Conservation (phyloP, 2,113 vertebrate genomes). For the Chaetura pelagica region DNA sequence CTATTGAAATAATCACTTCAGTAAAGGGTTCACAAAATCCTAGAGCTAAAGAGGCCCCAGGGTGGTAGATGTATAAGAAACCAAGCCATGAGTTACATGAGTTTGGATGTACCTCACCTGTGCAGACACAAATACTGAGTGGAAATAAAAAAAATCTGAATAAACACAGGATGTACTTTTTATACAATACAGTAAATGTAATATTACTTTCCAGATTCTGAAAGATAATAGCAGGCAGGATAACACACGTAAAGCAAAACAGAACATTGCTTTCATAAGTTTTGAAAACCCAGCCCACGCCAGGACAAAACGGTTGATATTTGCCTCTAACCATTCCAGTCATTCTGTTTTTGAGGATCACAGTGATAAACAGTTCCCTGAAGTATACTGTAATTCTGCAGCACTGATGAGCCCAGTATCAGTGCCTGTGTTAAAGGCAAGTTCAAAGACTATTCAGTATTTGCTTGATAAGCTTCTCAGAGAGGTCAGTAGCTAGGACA, state of each 20-base stretch:
- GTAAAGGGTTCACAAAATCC: background rate
- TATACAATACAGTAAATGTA: background rate
- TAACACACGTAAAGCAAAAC: background rate
- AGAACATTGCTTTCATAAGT: slow-evolving; percentile 25
- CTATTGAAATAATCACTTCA: background rate
- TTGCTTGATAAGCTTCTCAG: slow-evolving; percentile 48
- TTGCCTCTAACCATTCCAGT: slow-evolving; percentile 37
- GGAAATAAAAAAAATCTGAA: background rate
- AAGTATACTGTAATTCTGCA: slow-evolving; percentile 41
- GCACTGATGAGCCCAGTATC: slow-evolving; percentile 51
- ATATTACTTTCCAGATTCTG: background rate
- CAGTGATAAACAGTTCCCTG: slow-evolving; percentile 64
- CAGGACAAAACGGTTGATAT: slow-evolving; percentile 22
- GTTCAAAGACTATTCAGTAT: slow-evolving; percentile 55
- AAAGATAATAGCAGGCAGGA: background rate
- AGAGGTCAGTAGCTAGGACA: slow-evolving; percentile 50
- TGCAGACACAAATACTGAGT: background rate
- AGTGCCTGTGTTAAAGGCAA: slow-evolving; percentile 54
- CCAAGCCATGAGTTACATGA: background rate
- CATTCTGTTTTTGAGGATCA: slow-evolving; percentile 38
- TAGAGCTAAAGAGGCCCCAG: background rate
- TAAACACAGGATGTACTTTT: background rate
- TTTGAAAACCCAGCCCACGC: slow-evolving; percentile 4
- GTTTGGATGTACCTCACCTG: background rate
- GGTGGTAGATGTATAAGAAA: background rate